A percentile compares a stretch with the other conserved stretches of the same genome.
phyloP scores from a whole-genome alignment of 2,888 invertebrate genomes.

The Uloborus plumipes region DNA sequence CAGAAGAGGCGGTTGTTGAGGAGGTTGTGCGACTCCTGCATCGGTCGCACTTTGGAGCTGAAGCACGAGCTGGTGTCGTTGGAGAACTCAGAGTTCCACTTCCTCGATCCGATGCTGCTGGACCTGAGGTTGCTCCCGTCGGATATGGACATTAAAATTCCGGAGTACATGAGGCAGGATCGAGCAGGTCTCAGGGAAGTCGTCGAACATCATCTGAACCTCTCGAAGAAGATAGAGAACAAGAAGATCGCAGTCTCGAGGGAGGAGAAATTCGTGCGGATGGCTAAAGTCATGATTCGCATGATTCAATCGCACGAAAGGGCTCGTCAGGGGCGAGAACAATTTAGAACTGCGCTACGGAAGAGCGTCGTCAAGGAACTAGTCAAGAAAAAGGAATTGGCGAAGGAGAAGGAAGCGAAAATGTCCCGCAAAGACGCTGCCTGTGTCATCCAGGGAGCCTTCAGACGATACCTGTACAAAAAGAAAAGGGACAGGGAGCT shows the following conservation, averaged over 20 bases:
- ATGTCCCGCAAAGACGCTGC: constrained; percentile 10
- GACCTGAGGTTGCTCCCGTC: constrained; percentile 16
- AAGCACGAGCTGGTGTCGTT: constrained; percentile 31
- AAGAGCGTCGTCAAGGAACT: neutral
- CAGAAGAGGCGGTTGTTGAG: constrained; percentile 29
- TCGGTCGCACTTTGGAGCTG: constrained; percentile 40
- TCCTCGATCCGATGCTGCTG: constrained; percentile 29
- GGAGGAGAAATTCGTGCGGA: constrained; percentile 21
- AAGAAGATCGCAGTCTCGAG: constrained; percentile 6
- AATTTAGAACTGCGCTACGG: constrained; percentile 11
- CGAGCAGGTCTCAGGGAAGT: neutral
- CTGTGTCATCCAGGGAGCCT: constrained; percentile 38
- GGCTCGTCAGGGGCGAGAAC: constrained; percentile 10
- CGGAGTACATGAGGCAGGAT: constrained; percentile 14
- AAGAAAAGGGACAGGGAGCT: constrained; percentile 9
- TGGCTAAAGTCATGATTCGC: constrained; percentile 16
- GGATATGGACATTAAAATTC: constrained; percentile 42
- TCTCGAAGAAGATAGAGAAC: neutral
- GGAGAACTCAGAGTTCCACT: constrained; percentile 35
- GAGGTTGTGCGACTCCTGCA: constrained; percentile 28
- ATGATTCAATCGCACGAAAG: constrained; percentile 42
- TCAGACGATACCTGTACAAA: constrained; percentile 1
- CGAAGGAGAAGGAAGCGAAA: neutral
- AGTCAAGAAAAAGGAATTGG: neutral
- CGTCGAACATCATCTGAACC: neutral